Evolutionary conservation across 2,797 vertebrate genomes (phyloP).

Genomic region (Pempheris klunzingeri): DNA sequence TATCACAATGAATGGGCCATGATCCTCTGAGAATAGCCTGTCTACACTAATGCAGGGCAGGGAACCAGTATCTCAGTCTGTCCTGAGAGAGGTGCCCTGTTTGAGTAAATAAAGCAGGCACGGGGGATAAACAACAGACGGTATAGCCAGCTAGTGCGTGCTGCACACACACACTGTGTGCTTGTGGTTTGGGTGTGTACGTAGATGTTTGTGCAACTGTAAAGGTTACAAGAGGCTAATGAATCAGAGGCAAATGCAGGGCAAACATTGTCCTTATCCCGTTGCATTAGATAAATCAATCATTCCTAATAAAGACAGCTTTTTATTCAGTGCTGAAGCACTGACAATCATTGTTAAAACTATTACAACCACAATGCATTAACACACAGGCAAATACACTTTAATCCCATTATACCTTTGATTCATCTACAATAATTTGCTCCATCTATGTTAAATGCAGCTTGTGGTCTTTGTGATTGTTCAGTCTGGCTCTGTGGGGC

Average conservation of each 20-base stretch:
- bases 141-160: conserved; percentile 71
- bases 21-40: conserved; percentile 81
- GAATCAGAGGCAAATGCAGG: conserved; percentile 62
- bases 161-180: conserved; percentile 10
- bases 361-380: conserved; percentile 54
- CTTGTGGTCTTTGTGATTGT: conserved; percentile 38
- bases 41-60: conserved; percentile 38
- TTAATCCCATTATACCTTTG: conserved; percentile 39
- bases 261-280: conserved; percentile 72
- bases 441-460: conserved; percentile 38
- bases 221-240: conserved; percentile 73
- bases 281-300: conserved; percentile 60
- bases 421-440: conserved; percentile 42
- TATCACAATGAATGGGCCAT: conserved; percentile 68
- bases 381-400: conserved; percentile 50
- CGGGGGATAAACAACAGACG: conserved; percentile 90
- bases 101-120: conserved; percentile 92
- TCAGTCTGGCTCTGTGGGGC: conserved; percentile 35
- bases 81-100: conserved; percentile 76
- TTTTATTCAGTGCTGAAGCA: conserved; percentile 51
- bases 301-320: conserved; percentile 27
- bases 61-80: conserved; percentile 37
- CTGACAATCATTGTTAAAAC: conserved; percentile 26
- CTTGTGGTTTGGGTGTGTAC: conserved; percentile 62
- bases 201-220: conserved; percentile 64